Evolutionary conservation across 2,113 vertebrate species (phyloP).

Genomic region (Peucedramus taeniatus): DNA sequence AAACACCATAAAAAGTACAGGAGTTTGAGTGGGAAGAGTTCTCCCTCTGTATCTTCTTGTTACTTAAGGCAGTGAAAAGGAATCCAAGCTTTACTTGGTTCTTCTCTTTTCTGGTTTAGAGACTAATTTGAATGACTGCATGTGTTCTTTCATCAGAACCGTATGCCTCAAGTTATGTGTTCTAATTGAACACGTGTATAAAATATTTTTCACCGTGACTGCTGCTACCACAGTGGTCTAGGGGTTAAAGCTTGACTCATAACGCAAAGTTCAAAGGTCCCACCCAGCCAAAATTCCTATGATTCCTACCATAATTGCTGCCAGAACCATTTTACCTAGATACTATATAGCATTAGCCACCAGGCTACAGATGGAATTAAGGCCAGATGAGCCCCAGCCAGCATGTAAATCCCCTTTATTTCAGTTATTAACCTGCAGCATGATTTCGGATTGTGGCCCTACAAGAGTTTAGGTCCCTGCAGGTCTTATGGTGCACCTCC

Average conservation of each 20-base stretch:
- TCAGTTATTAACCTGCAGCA: neutral
- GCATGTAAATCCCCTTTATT: neutral
- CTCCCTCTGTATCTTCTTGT: neutral
- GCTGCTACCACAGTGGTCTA: neutral
- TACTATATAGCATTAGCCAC: neutral
- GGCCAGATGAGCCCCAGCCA: neutral
- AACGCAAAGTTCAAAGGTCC: neutral
- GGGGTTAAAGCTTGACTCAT: neutral
- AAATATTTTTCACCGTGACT: neutral
- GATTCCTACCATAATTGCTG: conserved; percentile 11
- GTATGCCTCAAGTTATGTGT: neutral
- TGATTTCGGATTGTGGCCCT: neutral
- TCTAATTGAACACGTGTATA: neutral
- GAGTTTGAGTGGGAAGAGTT: neutral
- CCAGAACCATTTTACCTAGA: neutral
- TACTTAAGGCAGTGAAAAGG: neutral
- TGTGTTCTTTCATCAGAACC: neutral
- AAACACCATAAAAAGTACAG: neutral
- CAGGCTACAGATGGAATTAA: neutral
- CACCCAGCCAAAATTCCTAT: neutral
- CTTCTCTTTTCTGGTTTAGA: neutral
- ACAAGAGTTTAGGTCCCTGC: neutral
- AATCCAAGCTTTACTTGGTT: neutral
- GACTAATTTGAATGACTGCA: neutral
- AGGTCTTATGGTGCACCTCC: neutral